Base-by-base conservation (phyloP, 2,113 vertebrate species). In the Lepus americanus region DNA sequence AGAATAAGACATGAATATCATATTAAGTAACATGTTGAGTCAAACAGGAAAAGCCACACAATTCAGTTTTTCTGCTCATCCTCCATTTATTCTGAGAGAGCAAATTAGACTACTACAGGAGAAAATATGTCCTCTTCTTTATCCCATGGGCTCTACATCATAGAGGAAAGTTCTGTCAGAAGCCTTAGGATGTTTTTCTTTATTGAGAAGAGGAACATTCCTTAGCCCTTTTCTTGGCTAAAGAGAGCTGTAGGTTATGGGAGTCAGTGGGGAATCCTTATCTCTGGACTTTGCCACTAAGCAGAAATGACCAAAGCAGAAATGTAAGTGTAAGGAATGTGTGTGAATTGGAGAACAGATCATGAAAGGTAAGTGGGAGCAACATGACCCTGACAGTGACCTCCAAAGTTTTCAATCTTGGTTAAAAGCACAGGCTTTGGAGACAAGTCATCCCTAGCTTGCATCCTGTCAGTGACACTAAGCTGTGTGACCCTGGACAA, bases 401-500 rank as follows among this genome's bases (percentile, higher is more conserved):
- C 36, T 94, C 72, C 59, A 51, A 20, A 63, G n/a, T 74, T 74
- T 66, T 17, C 2, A 4, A 59, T 61, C 3, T 0, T 2, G 33
- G 25, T 79, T 6, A 92, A 64, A 27, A 84, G 25, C 16, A 51
- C 25, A 77, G 53, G 53, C 83, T 87, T 74, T 31, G 9, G 70
- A 72, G 61, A 77, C n/a, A 12, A 20, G 66, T 3, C 2, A 33
- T 22, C n/a, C 23, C 63, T 16, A 0, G 19, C 59, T 5, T 59
- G 49, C 93, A 77, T 67, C 53, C 72, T 64, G 3, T 25, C 7
- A 67, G 20, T 59, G 39, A 83, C 76, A 22, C 5, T 20, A 25
- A 94, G 87, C 90, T 82, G 55, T 89, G 77, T 85, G 36, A 44
- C 92, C 90, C 67, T 78, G 77, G 33, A 89, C 39, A 61, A 51